A percentile compares a stretch with the other conserved stretches of the same genome.
phyloP scores from a whole-genome alignment of 2,888 invertebrate genomes.

The Phortica magna region DNA sequence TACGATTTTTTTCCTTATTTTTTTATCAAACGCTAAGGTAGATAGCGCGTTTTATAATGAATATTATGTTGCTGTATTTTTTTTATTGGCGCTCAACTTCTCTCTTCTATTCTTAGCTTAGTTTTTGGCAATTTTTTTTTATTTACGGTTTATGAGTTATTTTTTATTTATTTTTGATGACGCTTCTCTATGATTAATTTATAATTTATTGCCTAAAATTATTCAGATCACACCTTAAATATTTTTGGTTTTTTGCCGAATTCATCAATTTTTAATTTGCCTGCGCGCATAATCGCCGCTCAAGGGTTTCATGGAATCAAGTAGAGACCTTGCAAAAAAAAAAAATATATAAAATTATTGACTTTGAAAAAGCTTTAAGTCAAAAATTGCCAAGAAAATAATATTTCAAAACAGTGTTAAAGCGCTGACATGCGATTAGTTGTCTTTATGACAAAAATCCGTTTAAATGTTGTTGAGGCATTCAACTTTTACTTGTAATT shows the following conservation, averaged over 20 bases:
- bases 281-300: not conserved
- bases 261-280: not conserved
- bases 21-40: not conserved
- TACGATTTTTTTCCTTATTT: not conserved
- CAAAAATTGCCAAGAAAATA: no score
- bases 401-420: no score
- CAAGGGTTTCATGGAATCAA: not conserved
- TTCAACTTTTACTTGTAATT: no score
- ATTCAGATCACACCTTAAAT: slow-evolving; percentile 6
- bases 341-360: no score
- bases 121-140: not conserved
- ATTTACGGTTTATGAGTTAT: not conserved
- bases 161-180: not conserved
- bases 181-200: not conserved
- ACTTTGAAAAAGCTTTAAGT: no score
- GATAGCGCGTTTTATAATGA: not conserved
- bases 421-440: no score
- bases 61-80: not conserved
- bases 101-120: not conserved
- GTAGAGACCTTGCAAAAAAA: no score
- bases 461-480: no score
- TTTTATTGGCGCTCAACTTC: no score
- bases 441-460: no score
- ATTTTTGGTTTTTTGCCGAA: not conserved
- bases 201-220: slow-evolving; percentile 9